Conservation (phyloP, 2,888 invertebrate genomes). For the Shargacucullia verbasci region DNA sequence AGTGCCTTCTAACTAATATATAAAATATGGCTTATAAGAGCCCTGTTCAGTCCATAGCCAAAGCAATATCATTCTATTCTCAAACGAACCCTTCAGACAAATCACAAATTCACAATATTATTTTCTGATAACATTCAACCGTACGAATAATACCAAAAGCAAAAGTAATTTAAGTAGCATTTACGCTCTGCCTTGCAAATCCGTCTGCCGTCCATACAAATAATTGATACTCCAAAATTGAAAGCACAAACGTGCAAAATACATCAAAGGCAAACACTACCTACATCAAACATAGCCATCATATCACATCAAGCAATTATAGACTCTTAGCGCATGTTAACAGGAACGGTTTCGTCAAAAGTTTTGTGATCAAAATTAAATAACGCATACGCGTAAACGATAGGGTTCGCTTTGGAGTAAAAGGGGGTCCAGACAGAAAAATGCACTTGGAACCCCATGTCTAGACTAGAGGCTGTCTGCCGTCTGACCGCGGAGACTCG, state of each 20-base stretch:
- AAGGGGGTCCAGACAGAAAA: slow-evolving; percentile 86
- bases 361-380: slow-evolving; percentile 75
- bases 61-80: too few relatives aligned
- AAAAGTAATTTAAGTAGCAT: slow-evolving; percentile 7
- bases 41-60: too few relatives aligned
- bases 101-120: too few relatives aligned
- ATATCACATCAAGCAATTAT: slow-evolving; percentile 43
- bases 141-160: slow-evolving; percentile 12
- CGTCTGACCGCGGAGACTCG: slow-evolving; percentile 59
- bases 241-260: slow-evolving; percentile 45
- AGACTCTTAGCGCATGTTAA: slow-evolving; percentile 37
- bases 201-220: slow-evolving; percentile 22
- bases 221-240: slow-evolving; percentile 49
- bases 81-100: too few relatives aligned
- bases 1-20: too few relatives aligned
- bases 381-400: slow-evolving; percentile 79
- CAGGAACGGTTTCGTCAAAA: slow-evolving; percentile 39
- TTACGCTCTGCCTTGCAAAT: slow-evolving; percentile 9
- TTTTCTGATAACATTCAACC: slow-evolving; percentile 1
- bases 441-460: slow-evolving; percentile 87
- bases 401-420: slow-evolving; percentile 70
- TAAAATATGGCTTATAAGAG: too few relatives aligned
- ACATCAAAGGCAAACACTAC: slow-evolving; percentile 51
- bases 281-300: slow-evolving; percentile 27
- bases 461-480: slow-evolving; percentile 84